Conservation (phyloP, 2,113 vertebrate genomes). For the Arvicanthis niloticus region DNA sequence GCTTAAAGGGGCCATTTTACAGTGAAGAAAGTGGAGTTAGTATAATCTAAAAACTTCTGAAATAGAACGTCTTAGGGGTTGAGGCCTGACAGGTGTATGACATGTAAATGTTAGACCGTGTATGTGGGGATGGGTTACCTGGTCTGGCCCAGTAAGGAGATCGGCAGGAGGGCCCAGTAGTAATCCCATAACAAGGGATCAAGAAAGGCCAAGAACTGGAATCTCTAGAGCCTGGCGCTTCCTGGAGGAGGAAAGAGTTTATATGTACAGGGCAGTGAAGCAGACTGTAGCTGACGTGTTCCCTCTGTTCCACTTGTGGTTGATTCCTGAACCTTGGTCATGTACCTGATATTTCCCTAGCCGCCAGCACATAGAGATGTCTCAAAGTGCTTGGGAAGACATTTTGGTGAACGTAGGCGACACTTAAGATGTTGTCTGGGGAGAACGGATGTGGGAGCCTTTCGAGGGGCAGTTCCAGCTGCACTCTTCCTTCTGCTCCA, state of each 20-base stretch:
- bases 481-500: background rate
- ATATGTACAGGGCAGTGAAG: background rate
- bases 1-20: background rate
- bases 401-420: background rate
- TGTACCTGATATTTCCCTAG: background rate
- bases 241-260: background rate
- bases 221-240: background rate
- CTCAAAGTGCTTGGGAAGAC: background rate
- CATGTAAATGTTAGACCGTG: background rate
- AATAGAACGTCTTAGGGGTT: background rate
- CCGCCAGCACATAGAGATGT: background rate
- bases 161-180: background rate
- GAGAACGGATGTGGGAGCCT: background rate
- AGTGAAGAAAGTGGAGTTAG: background rate
- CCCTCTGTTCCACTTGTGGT: background rate
- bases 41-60: background rate
- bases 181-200: background rate
- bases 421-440: background rate
- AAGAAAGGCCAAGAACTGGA: background rate
- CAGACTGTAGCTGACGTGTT: background rate
- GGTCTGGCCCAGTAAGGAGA: background rate
- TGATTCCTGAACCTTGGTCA: background rate
- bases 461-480: background rate
- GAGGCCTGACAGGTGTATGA: background rate
- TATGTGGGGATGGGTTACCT: background rate